Conservation (phyloP, 2,888 invertebrate genomes). For the Microctonus hyperodae region DNA sequence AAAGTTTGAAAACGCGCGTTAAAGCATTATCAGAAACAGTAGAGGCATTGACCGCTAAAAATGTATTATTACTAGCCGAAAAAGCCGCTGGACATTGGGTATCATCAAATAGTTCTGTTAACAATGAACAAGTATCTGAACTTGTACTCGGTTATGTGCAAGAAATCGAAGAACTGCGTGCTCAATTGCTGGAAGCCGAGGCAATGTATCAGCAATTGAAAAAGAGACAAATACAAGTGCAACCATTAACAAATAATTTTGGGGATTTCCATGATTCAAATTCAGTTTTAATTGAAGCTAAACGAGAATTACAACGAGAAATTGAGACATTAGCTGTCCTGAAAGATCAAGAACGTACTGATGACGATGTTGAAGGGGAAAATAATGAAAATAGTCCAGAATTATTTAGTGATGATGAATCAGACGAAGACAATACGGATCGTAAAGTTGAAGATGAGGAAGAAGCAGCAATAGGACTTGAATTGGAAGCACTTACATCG, state of each 20-base stretch:
- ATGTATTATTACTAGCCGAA: conserved; percentile 82
- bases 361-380: conserved; percentile 64
- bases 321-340: conserved; percentile 65
- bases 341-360: conserved; percentile 58
- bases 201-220: conserved; percentile 78
- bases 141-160: conserved; percentile 84
- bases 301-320: conserved; percentile 78
- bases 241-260: conserved; percentile 56
- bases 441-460: conserved; percentile 67
- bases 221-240: conserved; percentile 57
- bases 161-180: conserved; percentile 90
- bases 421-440: conserved; percentile 70
- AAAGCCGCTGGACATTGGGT: conserved; percentile 75
- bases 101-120: conserved; percentile 51
- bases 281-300: conserved; percentile 77
- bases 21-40: conserved; percentile 96
- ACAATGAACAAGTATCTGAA: conserved; percentile 67
- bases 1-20: conserved; percentile 84
- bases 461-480: conserved; percentile 74
- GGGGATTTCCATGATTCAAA: conserved; percentile 70
- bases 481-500: conserved; percentile 87
- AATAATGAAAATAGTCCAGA: conserved; percentile 66
- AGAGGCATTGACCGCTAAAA: conserved; percentile 82
- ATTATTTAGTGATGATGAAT: conserved; percentile 69
- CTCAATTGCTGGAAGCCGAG: conserved; percentile 88